A percentile compares a stretch with the other conserved stretches of the same genome.
phyloP scores from a whole-genome alignment of 2,113 vertebrate species.

The Ahaetulla prasina region DNA sequence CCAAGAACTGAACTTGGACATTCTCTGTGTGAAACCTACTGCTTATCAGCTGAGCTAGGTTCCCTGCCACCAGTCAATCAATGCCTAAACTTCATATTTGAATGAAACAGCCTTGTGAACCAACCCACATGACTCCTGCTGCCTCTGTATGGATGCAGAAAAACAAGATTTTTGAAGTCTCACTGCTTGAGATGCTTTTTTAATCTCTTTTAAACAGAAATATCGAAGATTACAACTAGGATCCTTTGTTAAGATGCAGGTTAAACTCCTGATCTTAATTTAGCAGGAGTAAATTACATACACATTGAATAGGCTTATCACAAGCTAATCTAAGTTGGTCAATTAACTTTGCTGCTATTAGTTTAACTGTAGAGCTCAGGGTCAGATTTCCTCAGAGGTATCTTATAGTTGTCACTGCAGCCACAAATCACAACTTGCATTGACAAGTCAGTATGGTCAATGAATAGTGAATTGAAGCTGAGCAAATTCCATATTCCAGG shows the following conservation, averaged over 20 bases:
- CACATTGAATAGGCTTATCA: neutral
- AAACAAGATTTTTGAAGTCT: neutral
- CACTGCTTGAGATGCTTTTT: neutral
- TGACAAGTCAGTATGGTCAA: neutral
- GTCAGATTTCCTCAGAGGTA: slow-evolving; percentile 1
- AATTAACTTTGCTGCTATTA: neutral
- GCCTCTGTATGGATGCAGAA: neutral
- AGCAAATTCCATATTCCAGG: slow-evolving; percentile 1
- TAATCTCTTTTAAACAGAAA: neutral
- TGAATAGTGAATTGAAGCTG: neutral
- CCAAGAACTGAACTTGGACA: neutral
- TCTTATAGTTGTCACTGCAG: neutral
- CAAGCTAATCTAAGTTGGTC: neutral
- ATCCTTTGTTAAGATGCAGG: neutral
- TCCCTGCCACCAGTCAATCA: neutral
- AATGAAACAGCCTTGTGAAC: neutral
- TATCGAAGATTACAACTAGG: neutral
- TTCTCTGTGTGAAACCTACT: neutral
- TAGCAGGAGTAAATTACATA: slow-evolving; percentile 19
- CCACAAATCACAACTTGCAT: neutral
- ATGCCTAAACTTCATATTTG: neutral
- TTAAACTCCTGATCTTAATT: neutral
- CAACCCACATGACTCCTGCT: neutral
- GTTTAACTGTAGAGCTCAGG: neutral
- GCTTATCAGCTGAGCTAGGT: neutral